Base-by-base conservation (phyloP, 2,113 vertebrate genomes). In the Rhinopithecus roxellana region DNA sequence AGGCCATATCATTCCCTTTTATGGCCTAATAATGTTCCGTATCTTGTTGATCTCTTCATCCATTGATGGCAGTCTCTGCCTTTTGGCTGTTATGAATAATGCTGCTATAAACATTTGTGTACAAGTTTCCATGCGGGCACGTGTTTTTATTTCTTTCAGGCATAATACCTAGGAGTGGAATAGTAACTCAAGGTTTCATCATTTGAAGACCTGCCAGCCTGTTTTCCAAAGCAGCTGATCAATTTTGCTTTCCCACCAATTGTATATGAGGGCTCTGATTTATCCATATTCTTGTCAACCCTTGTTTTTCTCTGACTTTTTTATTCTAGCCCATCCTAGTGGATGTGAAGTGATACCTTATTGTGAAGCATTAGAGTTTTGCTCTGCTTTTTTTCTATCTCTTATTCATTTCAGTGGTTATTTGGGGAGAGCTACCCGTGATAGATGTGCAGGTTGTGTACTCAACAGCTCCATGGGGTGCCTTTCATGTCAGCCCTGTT, bases 401-500 rank as follows among this genome's bases (percentile, higher is more conserved):
- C 11, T 69, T 57, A 12, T 43, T 89, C 23, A 12, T 79, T 45
- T 50, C 75, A 22, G 38, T 27, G 23, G 30, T 74, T 40, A n/a
- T 0, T 14, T 32, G 25, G 40, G 14, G 8, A 8, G 30, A 48
- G 90, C 25, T 0, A 1, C 45, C 22, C 27, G 3, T 0, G 22
- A 9, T 13, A 17, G 82, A 16, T 50, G 48, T 12, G 22, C 81
- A 59, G 40, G 18, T 35, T 30, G 18, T 38, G 5, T 16, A 16
- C 23, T 85, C 70, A 67, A 17, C 22, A 13, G 2, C 8, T 22
- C 70, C 0, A 0, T 3, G 40, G 89, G 4, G 17, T 27, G 18
- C 18, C 52, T 61, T n/a, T 38, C 59, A 9, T 30, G 13, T 22
- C 57, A 11, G 23, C 75, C 57, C 48, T 50, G 40, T 23, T 22